Evolutionary conservation across 2,113 vertebrate species (phyloP).

Genomic region (Elanoides forficatus): DNA sequence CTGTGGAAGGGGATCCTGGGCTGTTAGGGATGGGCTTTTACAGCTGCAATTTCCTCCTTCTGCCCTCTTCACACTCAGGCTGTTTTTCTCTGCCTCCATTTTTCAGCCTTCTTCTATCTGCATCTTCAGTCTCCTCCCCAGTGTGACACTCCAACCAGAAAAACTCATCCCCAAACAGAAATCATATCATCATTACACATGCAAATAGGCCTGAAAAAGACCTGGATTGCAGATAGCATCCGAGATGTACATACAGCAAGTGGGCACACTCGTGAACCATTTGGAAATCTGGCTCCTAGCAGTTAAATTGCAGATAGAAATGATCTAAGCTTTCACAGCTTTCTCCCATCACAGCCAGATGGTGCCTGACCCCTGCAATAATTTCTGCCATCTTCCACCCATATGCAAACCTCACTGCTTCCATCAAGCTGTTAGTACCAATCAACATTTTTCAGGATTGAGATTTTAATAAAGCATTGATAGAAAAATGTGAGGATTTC

Average conservation of each 20-base stretch:
- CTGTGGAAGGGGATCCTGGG: background rate
- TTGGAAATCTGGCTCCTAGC: constrained; percentile 34
- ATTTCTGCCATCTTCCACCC: constrained; percentile 27
- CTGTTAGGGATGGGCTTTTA: background rate
- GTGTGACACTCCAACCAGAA: background rate
- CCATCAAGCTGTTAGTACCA: constrained; percentile 23
- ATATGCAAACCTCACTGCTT: constrained; percentile 38
- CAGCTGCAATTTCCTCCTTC: background rate
- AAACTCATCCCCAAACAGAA: background rate
- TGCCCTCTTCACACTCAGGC: background rate
- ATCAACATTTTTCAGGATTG: constrained; percentile 6
- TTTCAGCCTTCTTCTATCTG: background rate
- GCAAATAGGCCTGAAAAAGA: constrained; percentile 2
- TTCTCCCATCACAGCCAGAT: background rate
- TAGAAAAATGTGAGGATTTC: constrained; percentile 8
- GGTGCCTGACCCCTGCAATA: constrained; percentile 38
- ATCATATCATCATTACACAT: background rate
- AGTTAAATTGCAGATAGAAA: constrained; percentile 25
- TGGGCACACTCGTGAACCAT: background rate
- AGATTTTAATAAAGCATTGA: constrained; percentile 28
- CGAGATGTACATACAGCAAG: background rate
- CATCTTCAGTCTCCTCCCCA: background rate
- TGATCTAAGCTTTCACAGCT: constrained; percentile 23
- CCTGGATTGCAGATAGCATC: background rate
- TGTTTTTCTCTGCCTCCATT: background rate